Conservation (phyloP, 2,888 invertebrate species). For the Halocaridina rubra region DNA sequence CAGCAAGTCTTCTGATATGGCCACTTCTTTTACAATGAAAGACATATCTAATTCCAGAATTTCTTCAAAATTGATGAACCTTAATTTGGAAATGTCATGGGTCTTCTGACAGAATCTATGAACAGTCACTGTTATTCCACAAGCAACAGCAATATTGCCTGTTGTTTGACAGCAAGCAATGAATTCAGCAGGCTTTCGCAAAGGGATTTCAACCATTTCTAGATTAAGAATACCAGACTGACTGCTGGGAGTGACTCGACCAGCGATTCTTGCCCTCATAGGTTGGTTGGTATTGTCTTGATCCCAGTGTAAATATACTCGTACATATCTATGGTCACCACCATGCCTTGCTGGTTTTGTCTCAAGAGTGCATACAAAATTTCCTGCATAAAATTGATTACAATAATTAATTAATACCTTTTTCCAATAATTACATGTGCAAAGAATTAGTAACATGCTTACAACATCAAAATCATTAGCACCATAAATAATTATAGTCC, state of each 20-base stretch:
- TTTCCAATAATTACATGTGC: too few species aligned
- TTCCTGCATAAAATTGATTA: slow-evolving; percentile 72
- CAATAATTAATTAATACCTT: too few species aligned
- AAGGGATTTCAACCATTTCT: slow-evolving; percentile 81
- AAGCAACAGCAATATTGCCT: slow-evolving; percentile 69
- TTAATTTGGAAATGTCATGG: slow-evolving; percentile 77
- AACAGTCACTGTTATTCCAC: slow-evolving; percentile 70
- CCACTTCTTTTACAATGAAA: slow-evolving; percentile 74
- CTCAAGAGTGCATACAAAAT: slow-evolving; percentile 78
- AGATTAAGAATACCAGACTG: slow-evolving; percentile 73
- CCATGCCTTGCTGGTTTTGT: slow-evolving; percentile 71
- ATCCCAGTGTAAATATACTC: slow-evolving; percentile 83
- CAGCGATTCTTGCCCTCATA: slow-evolving; percentile 79
- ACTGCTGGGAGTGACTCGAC: slow-evolving; percentile 79
- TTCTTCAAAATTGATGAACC: slow-evolving; percentile 79
- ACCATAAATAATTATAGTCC: too few species aligned
- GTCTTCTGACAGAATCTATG: slow-evolving; percentile 77
- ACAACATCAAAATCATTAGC: too few species aligned
- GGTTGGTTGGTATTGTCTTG: slow-evolving; percentile 67
- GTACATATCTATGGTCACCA: slow-evolving; percentile 71
- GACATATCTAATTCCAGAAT: slow-evolving; percentile 76
- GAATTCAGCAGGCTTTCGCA: slow-evolving; percentile 72
- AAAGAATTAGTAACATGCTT: too few species aligned
- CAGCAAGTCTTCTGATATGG: slow-evolving; percentile 78
- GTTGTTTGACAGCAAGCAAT: slow-evolving; percentile 67